phyloP scores from a whole-genome alignment of 2,797 vertebrate species.

The Scolopax bukidnonensis region DNA sequence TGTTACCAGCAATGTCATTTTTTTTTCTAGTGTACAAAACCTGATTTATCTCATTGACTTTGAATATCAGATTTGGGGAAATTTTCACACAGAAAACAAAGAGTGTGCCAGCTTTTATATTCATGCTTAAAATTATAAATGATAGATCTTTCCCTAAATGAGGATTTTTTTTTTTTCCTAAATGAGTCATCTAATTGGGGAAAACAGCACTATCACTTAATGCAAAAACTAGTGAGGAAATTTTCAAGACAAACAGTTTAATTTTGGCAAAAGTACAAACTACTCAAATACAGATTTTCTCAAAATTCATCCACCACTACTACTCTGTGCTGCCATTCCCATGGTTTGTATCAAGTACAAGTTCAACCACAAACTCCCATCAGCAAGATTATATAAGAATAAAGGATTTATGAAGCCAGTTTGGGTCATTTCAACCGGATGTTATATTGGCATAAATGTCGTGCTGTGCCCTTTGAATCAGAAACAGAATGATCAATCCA shows the following conservation, averaged over 20 bases:
- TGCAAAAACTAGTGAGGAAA: neutral
- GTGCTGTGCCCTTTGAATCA: neutral
- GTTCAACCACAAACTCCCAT: neutral
- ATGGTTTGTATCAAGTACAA: neutral
- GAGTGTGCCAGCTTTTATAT: neutral
- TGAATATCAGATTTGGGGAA: neutral
- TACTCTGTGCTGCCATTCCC: neutral
- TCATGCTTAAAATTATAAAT: neutral
- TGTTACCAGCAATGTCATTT: neutral
- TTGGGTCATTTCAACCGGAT: neutral
- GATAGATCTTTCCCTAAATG: neutral
- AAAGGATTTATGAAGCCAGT: neutral
- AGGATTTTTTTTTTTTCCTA: neutral
- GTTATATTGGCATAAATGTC: neutral
- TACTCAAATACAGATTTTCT: neutral
- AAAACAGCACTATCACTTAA: neutral
- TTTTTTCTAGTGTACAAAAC: neutral
- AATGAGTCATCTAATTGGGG: neutral
- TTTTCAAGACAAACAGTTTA: neutral
- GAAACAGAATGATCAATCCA: neutral
- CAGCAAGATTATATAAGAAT: neutral
- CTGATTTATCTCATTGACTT: neutral
- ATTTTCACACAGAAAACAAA: neutral
- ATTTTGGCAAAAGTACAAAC: neutral
- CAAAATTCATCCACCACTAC: neutral